phyloP scores from a whole-genome alignment of 2,113 vertebrate species.

The Xerus inauris region DNA sequence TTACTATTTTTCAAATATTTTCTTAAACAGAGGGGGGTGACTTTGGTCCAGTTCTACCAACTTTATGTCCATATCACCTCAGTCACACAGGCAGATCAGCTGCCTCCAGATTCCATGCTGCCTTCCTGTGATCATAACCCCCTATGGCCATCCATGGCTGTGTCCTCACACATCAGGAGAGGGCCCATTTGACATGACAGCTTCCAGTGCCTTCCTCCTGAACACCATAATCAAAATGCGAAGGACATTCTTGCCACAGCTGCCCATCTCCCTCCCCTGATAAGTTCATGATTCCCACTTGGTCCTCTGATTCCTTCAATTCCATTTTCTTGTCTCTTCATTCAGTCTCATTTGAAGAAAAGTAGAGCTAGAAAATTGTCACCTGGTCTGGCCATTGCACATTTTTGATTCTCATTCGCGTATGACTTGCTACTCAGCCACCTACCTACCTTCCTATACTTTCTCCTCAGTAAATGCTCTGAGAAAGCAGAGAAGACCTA shows the following conservation, averaged over 20 bases:
- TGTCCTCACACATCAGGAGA: not conserved
- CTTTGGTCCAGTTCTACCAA: not conserved
- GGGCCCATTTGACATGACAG: rapidly evolving
- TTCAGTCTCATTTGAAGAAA: not conserved
- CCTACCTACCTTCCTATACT: no score
- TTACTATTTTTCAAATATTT: not conserved
- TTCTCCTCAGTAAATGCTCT: not conserved
- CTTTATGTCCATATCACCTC: not conserved
- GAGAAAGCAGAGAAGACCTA: not conserved
- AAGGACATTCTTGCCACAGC: not conserved
- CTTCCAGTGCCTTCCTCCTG: not conserved
- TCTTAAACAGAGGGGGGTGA: not conserved
- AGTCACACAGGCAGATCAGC: not conserved
- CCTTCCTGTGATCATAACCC: not conserved
- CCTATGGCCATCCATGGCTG: rapidly evolving
- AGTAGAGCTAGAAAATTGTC: not conserved
- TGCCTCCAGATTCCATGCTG: rapidly evolving
- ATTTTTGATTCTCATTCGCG: not conserved
- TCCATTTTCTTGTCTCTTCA: not conserved
- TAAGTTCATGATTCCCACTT: not conserved
- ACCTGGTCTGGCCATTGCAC: not conserved
- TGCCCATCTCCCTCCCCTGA: no score
- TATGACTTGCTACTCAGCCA: not conserved
- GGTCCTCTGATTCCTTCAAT: not conserved
- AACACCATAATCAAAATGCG: not conserved